These are phyloP conservation scores for Eucriotettix oculatus DNA, from an alignment of 2,888 invertebrate genomes.

Conservation along the genomic window DNA sequence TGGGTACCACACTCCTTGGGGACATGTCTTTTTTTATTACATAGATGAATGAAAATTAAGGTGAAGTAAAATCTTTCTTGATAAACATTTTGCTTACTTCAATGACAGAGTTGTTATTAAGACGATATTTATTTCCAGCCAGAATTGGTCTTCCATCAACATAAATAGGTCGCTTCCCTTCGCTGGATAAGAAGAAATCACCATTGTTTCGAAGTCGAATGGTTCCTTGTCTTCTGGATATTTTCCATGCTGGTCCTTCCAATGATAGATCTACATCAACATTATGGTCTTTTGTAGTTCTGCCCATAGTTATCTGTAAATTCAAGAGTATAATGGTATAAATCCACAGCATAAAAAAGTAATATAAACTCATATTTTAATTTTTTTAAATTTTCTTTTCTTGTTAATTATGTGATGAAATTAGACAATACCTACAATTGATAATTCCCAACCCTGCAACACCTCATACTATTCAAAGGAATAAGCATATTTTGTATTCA, in stretches of 20 bases:
- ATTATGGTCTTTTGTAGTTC: conserved; percentile 69
- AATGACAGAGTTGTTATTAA: conserved; percentile 86
- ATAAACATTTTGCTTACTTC: conserved; percentile 41
- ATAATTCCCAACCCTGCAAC: no score
- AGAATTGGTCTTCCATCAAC: conserved; percentile 85
- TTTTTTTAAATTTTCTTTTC: no score
- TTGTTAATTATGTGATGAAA: no score
- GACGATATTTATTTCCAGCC: conserved; percentile 72
- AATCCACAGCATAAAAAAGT: background rate
- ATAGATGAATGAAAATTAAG: no score
- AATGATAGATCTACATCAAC: conserved; percentile 88
- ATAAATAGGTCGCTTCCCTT: conserved; percentile 86
- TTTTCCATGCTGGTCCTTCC: conserved; percentile 89
- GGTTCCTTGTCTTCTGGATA: conserved; percentile 83
- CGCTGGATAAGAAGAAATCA: conserved; percentile 88
- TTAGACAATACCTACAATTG: no score
- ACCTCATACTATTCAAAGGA: no score
- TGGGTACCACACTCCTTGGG: no score
- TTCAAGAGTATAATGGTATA: background rate
- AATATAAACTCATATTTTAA: no score
- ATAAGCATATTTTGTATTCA: no score
- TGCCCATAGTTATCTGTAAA: conserved; percentile 70
- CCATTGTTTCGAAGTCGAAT: conserved; percentile 81
- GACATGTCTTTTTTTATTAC: no score
- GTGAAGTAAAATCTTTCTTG: no score